phyloP scores from a whole-genome alignment of 1,140 invertebrate species.

The Limonius californicus region DNA sequence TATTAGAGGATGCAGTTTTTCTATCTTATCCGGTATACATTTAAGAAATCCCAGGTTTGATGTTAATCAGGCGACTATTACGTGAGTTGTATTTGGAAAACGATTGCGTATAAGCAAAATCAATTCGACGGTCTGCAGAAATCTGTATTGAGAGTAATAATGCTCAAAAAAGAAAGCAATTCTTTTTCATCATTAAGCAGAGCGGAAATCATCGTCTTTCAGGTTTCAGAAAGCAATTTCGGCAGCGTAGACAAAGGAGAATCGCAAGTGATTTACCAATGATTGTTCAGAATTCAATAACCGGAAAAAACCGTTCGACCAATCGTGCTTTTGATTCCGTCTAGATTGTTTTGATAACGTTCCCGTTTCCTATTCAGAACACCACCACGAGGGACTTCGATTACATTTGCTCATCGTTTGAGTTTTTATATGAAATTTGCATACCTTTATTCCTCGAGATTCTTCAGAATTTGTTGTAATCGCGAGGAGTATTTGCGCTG shows the following conservation, averaged over 20 bases:
- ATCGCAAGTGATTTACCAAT: slow-evolving; percentile 36
- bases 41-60: too few species aligned
- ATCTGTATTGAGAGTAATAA: not conserved
- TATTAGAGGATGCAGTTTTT: too few species aligned
- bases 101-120: not conserved
- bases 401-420: slow-evolving; percentile 25
- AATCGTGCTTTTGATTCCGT: slow-evolving; percentile 36
- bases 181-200: slow-evolving; percentile 14
- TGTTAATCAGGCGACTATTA: too few species aligned
- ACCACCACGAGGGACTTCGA: slow-evolving; percentile 23
- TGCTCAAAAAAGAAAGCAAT: slow-evolving; percentile 13
- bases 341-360: slow-evolving; percentile 36
- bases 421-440: slow-evolving; percentile 31
- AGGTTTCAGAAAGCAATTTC: slow-evolving; percentile 27
- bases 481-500: not conserved
- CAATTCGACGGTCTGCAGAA: not conserved
- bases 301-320: slow-evolving; percentile 32
- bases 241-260: slow-evolving; percentile 25
- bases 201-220: slow-evolving; percentile 15
- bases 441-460: slow-evolving; percentile 23
- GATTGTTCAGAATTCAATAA: slow-evolving; percentile 36
- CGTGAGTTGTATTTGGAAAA: too few species aligned
- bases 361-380: slow-evolving; percentile 28
- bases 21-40: too few species aligned
- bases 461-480: not conserved